Base-by-base conservation (phyloP, 2,888 invertebrate genomes). In the Rhaphigaster nebulosa region DNA sequence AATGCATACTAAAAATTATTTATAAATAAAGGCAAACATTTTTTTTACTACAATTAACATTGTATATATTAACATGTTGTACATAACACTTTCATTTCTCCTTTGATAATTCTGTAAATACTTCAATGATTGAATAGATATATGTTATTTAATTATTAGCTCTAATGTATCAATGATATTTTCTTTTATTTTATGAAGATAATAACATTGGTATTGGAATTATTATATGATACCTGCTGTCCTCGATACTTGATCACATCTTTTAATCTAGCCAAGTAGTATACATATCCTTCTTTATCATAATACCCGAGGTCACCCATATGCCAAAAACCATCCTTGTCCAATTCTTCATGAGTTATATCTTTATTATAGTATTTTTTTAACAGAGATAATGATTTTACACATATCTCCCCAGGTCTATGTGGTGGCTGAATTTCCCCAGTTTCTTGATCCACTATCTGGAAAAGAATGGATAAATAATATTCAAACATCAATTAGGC, bases 161-260 rank as follows among this genome's bases (percentile, higher is more conserved):
- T 45, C 45, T 45, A 45, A 45, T 45, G 6, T 12, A 45, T 8
- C 45, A 45, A 45, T 45, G 45, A 12, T 45, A 45, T 8, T 5
- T 45, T 45, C 45, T 45, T 45, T 45, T 45, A 45, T 45, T 45
- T 12, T 45, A 45, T 45, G 45, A 45, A 45, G 5, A 45, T 45
- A 45, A 45, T 5, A 12, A 45, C 45, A 45, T 45, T 45, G 45
- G 5, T 45, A 45, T 45, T 45, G 5, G 45, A 45, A 70, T 70
- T 70, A 26, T n/a, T 26, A 29, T 41, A n/a, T 45, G 13, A 84
- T 87, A 91, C 91, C 87, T 91, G 91, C 29, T 87, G 50, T 0
- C 91, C 91, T 89, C 90, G 13, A 80, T 90, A 91, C 84, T 91
- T 91, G 41, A 91, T 89, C 15, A 91, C 88, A n/a, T 91, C 91